Conservation (phyloP, 2,888 invertebrate species). For the Anarsia innoxiella region DNA sequence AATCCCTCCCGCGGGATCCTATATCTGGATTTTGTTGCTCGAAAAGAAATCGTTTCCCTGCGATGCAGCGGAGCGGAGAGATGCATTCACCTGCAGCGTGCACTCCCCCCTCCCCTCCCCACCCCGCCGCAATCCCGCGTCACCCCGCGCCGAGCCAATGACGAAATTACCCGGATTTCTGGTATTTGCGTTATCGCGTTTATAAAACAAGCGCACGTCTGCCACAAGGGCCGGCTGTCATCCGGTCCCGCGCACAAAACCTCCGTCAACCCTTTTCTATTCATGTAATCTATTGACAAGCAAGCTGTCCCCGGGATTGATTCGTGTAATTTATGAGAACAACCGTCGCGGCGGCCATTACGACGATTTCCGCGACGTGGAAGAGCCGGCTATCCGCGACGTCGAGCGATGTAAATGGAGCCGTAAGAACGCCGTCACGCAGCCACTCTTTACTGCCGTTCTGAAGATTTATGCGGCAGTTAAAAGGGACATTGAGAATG, state of each 20-base stretch:
- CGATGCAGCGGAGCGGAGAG: no score
- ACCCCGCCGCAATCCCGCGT: not conserved
- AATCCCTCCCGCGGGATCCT: no score
- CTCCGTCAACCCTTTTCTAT: not conserved
- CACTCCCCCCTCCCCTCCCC: not conserved
- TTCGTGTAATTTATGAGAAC: not conserved
- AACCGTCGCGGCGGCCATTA: not conserved
- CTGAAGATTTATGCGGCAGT: not conserved
- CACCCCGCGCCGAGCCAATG: not conserved
- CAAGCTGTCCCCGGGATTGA: not conserved
- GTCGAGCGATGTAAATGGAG: not conserved
- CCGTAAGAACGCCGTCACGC: not conserved
- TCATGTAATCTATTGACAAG: not conserved
- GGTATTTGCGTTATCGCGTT: not conserved
- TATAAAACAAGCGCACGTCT: not conserved
- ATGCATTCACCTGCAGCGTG: not conserved
- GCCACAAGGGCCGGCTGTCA: no score
- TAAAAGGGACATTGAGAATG: conserved; percentile 1
- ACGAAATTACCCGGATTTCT: not conserved
- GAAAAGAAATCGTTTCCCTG: no score
- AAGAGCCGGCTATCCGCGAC: no score
- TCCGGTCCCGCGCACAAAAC: no score
- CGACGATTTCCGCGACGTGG: not conserved
- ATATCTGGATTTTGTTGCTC: no score
- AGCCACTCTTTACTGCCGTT: not conserved